Evolutionary conservation across 2,113 vertebrate species (phyloP).

Genomic region (Rhabdomys dilectus): DNA sequence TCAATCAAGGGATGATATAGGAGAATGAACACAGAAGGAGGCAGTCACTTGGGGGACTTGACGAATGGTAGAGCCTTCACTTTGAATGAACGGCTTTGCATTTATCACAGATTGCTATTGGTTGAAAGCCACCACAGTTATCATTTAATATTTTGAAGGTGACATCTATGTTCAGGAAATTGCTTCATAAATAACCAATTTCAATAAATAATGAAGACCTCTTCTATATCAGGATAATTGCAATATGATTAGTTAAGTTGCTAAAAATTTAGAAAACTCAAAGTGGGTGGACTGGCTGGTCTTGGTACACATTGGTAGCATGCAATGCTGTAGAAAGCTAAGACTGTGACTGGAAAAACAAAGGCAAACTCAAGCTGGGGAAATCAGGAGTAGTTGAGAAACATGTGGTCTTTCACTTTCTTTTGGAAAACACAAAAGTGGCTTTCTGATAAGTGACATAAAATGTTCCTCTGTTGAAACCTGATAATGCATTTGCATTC

Average conservation of each 20-base stretch:
- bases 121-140: slow-evolving; percentile 43
- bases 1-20: not conserved
- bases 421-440: not conserved
- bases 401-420: not conserved
- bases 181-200: slow-evolving; percentile 58
- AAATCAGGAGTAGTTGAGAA: not conserved
- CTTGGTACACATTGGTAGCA: not conserved
- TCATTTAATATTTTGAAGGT: slow-evolving; percentile 64
- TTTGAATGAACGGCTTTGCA: slow-evolving; percentile 54
- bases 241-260: not conserved
- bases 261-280: slow-evolving; percentile 8
- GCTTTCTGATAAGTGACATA: slow-evolving; percentile 10
- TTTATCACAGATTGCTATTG: slow-evolving; percentile 18
- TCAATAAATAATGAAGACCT: slow-evolving; percentile 59
- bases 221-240: slow-evolving; percentile 44
- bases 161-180: slow-evolving; percentile 51
- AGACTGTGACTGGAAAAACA: not conserved
- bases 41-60: slow-evolving; percentile 12
- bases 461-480: not conserved
- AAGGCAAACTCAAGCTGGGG: not conserved
- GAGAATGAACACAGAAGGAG: slow-evolving; percentile 17
- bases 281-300: not conserved
- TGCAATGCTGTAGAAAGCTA: not conserved
- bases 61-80: slow-evolving; percentile 35
- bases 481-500: not conserved